Base-by-base conservation (phyloP, 2,888 invertebrate genomes). In the Rhogogaster chlorosoma region DNA sequence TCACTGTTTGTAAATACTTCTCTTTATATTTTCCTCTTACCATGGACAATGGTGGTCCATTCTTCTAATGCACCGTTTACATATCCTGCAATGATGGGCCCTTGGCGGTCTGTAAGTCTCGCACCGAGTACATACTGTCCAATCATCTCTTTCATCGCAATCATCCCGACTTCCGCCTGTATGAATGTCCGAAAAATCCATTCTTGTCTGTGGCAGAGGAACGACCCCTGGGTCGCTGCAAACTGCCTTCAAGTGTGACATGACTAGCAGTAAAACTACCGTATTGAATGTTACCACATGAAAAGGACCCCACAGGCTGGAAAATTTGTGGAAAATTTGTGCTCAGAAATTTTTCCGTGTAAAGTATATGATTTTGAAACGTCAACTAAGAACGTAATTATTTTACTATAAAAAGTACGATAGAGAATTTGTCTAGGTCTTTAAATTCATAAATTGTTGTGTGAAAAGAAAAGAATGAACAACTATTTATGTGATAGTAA, bases 41-140 rank as follows among this genome's bases (percentile, higher is more conserved):
- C 97, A 98, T 6, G 97, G 97, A 94, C 97, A 97, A 93, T 98
- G 98, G 93, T 98, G 98, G 92, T 97, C 97, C 97, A 97, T 97
- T 91, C 96, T 94, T 87, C 96, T 94, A 86, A 98, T 96, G 92
- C 98, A 98, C 87, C 97, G 94, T 89, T 97, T 96, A 92, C 98
- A 98, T 88, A 98, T 97, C 89, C 97, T 95, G 93, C 98, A 98
- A 92, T 98, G 98, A 93, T 98, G 98, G 9, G 98, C 98, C 88
- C 97, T 94, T 0, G 98, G 98, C 10, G 98, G 98, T 80, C 97
- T 94, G 93, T 97, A 96, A 80, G 97, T 96, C 94, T 98, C 96
- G 92, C 97, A 97, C 89, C 98, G 94, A 86, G 96, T 95, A 93
- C 97, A 97, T 88, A 98, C 96, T 64, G 97, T 97, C 98, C 97